Conservation (phyloP, 2,113 vertebrate genomes). For the Solenodon paradoxus region DNA sequence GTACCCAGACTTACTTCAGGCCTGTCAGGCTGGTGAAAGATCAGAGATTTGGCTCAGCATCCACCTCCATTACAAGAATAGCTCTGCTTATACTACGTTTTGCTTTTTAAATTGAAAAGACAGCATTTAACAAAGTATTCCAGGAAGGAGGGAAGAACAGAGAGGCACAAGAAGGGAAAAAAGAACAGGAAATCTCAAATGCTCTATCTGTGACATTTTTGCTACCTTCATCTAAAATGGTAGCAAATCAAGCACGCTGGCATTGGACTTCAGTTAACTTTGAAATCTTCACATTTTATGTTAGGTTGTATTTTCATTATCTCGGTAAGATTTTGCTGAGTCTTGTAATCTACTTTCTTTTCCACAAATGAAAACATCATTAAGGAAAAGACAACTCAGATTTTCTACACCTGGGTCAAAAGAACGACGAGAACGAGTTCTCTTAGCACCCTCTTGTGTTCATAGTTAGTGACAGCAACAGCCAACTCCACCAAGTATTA, state of each 20-base stretch:
- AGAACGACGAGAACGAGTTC: background rate
- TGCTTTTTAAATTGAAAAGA: background rate
- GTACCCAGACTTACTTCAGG: background rate
- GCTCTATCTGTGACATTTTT: background rate
- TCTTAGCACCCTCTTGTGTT: slow-evolving; percentile 49
- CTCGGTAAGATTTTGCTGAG: background rate
- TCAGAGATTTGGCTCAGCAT: background rate
- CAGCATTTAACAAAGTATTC: background rate
- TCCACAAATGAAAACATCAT: background rate
- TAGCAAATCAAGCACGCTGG: background rate
- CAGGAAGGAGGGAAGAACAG: background rate
- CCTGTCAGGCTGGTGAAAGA: background rate
- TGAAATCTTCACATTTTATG: background rate
- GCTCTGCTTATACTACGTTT: background rate
- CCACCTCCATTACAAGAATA: background rate
- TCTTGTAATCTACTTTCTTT: background rate
- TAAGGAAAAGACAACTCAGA: background rate
- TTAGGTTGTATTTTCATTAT: background rate
- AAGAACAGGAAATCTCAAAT: background rate
- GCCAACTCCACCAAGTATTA: background rate
- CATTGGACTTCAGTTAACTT: background rate
- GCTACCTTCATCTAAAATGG: background rate
- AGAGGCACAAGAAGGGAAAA: background rate
- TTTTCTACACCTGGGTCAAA: background rate
- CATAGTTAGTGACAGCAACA: background rate